Conservation (phyloP, 2,888 invertebrate genomes). For the Parochlus steinenii region DNA sequence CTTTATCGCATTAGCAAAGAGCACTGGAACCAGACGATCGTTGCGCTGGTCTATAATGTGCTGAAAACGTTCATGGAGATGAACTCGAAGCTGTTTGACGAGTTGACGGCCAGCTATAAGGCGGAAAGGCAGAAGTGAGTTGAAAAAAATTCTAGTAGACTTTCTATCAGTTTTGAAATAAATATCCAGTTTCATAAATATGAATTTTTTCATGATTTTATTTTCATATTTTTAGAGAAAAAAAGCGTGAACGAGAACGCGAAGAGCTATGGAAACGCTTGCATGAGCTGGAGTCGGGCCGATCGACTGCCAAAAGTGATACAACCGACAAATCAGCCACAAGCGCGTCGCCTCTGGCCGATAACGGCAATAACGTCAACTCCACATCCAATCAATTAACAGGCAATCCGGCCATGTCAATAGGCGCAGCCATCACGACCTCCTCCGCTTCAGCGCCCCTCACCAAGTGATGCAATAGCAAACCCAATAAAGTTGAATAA, state of each 20-base stretch:
- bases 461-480: slow-evolving; percentile 20
- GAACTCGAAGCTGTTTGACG: slow-evolving; percentile 91
- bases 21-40: slow-evolving; percentile 93
- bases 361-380: too few species aligned
- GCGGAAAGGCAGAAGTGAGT: slow-evolving; percentile 96
- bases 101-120: slow-evolving; percentile 95
- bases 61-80: slow-evolving; percentile 95
- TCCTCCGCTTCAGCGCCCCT: too few species aligned
- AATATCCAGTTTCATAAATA: slow-evolving; percentile 5
- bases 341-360: too few species aligned
- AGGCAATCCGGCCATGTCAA: too few species aligned
- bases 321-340: slow-evolving; percentile 14
- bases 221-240: slow-evolving; percentile 23
- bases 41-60: slow-evolving; percentile 88
- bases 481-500: slow-evolving; percentile 12
- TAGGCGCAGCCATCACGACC: too few species aligned
- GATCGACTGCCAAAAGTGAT: slow-evolving; percentile 25
- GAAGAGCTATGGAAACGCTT: slow-evolving; percentile 96
- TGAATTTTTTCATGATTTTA: slow-evolving; percentile 8
- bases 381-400: too few species aligned
- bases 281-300: slow-evolving; percentile 71
- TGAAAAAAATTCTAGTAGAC: neutral
- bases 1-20: slow-evolving; percentile 86
- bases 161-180: neutral
- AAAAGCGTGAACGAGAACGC: slow-evolving; percentile 70